phyloP scores from a whole-genome alignment of 2,113 vertebrate genomes.

The Andinoacara biseriatus region DNA sequence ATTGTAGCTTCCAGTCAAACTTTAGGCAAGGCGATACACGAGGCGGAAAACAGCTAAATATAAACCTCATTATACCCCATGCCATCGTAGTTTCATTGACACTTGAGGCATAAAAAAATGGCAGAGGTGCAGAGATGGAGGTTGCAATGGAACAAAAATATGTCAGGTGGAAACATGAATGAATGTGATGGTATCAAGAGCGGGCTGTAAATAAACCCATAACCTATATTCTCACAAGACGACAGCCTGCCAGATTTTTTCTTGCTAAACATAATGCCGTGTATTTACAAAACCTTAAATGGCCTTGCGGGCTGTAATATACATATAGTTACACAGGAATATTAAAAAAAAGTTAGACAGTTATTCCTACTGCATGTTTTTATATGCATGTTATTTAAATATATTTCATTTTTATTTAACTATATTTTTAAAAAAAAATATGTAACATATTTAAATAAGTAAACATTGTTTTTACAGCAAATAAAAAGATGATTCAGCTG shows the following conservation, averaged over 20 bases:
- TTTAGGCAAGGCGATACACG: slow-evolving; percentile 47
- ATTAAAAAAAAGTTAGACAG: not conserved
- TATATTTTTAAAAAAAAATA: not conserved
- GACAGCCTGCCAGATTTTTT: slow-evolving; percentile 27
- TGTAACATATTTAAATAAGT: not conserved
- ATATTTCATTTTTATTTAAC: not conserved
- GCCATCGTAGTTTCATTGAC: slow-evolving; percentile 57
- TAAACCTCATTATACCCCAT: slow-evolving; percentile 71
- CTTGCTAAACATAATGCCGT: not conserved
- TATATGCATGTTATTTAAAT: not conserved
- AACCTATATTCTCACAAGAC: slow-evolving; percentile 24
- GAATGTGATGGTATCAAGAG: slow-evolving; percentile 57
- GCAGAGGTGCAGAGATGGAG: slow-evolving; percentile 51
- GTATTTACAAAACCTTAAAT: not conserved
- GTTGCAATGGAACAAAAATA: slow-evolving; percentile 59
- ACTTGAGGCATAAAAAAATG: slow-evolving; percentile 57
- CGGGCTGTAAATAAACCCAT: slow-evolving; percentile 48
- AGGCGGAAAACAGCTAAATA: slow-evolving; percentile 62
- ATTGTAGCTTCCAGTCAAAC: slow-evolving; percentile 57
- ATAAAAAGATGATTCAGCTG: not conserved
- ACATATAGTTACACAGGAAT: not conserved
- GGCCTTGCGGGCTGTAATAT: not conserved
- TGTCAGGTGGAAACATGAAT: slow-evolving; percentile 66
- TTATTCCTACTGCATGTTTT: not conserved
- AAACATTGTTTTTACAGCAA: not conserved